Conservation (phyloP, 1,140 invertebrate genomes). For the Caenorhabditis remanei region DNA sequence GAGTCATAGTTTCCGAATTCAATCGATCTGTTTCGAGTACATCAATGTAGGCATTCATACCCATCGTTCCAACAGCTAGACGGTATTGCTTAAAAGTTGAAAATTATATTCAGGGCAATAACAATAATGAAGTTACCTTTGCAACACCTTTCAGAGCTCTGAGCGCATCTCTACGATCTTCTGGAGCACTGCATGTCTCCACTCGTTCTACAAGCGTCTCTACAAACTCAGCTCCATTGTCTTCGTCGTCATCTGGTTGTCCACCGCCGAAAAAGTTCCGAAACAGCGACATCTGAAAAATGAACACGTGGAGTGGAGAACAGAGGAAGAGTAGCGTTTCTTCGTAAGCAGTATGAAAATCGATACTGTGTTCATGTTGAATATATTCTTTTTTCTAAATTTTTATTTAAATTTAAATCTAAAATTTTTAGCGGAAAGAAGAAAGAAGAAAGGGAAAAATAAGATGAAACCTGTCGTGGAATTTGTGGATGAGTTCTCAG, state of each 20-base stretch:
- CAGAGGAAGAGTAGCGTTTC: neutral
- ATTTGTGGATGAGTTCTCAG: conserved; percentile 30
- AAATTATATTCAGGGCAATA: neutral
- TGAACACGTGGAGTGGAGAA: conserved; percentile 11
- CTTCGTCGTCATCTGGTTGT: conserved; percentile 52
- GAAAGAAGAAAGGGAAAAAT: neutral
- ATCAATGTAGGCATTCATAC: conserved; percentile 87
- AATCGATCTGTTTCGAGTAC: conserved; percentile 84
- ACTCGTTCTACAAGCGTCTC: conserved; percentile 92
- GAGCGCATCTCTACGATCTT: conserved; percentile 95
- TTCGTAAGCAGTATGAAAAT: too few relatives aligned
- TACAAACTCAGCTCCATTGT: conserved; percentile 80
- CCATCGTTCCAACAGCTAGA: conserved; percentile 93
- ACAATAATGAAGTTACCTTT: conserved; percentile 79
- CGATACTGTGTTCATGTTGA: neutral
- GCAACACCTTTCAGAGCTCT: conserved; percentile 93
- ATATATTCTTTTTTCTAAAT: neutral
- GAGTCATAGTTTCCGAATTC: conserved; percentile 91
- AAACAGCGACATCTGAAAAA: conserved; percentile 72
- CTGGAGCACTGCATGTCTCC: conserved; percentile 89
- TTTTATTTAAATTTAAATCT: neutral
- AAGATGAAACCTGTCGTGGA: conserved; percentile 34
- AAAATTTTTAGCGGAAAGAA: neutral
- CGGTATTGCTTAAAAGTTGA: conserved; percentile 84
- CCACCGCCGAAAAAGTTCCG: conserved; percentile 74